These are phyloP conservation scores for Athripsodes cinereus DNA, from an alignment of 2,888 invertebrate species.

Conservation along the genomic window DNA sequence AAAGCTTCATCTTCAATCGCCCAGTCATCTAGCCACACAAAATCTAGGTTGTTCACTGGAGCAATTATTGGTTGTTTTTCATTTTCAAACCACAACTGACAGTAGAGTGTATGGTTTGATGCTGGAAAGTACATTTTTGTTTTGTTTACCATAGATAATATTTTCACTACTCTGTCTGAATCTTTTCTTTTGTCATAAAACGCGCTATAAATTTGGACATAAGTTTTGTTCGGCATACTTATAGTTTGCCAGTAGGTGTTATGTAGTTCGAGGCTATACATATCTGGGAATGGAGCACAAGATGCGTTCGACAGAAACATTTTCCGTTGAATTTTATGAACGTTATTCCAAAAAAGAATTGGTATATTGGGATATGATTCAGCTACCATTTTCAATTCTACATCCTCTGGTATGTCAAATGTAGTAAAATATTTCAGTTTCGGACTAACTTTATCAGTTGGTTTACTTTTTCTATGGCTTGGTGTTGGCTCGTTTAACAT, in stretches of 20 bases:
- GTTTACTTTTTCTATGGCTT: too few relatives aligned
- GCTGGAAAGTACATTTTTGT: conserved; percentile 81
- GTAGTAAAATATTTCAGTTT: too few relatives aligned
- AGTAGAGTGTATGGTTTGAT: conserved; percentile 71
- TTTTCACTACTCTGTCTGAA: conserved; percentile 56
- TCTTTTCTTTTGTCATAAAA: conserved; percentile 62
- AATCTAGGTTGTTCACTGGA: conserved; percentile 82
- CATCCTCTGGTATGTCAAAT: background rate
- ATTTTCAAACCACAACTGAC: conserved; percentile 86
- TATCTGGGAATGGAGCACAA: conserved; percentile 10
- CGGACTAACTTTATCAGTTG: too few relatives aligned
- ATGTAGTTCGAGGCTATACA: conserved; percentile 6
- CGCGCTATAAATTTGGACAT: conserved; percentile 31
- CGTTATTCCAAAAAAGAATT: background rate
- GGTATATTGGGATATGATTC: conserved; percentile 6
- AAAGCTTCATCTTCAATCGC: conserved; percentile 86
- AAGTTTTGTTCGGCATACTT: background rate
- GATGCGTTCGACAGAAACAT: conserved; percentile 7
- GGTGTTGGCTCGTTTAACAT: too few relatives aligned
- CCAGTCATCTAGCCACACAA: conserved; percentile 92
- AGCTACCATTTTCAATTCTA: background rate
- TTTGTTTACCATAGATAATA: conserved; percentile 84
- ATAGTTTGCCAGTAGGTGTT: conserved; percentile 11
- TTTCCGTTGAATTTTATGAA: background rate
- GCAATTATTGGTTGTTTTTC: conserved; percentile 74